Evolutionary conservation across 2,113 vertebrate genomes (phyloP).

Genomic region (Eptesicus fuscus): DNA sequence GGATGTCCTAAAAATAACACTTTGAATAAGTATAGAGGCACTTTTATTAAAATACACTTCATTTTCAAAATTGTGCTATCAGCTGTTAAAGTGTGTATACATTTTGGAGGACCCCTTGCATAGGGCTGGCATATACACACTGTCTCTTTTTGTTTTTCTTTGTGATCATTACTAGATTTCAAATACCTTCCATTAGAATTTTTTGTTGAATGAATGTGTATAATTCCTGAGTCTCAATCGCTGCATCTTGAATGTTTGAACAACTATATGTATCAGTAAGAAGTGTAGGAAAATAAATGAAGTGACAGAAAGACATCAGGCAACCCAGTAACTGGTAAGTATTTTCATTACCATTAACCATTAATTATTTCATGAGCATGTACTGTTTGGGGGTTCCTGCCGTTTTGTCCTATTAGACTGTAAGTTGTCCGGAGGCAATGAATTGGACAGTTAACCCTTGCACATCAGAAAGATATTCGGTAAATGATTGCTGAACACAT

Average conservation of each 20-base stretch:
- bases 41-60: no score
- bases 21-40: no score
- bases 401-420: background rate
- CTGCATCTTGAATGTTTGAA: background rate
- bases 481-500: background rate
- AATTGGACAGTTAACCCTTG: background rate
- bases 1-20: no score
- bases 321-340: background rate
- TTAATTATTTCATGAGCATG: background rate
- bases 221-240: background rate
- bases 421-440: background rate
- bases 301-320: background rate
- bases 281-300: background rate
- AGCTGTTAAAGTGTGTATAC: no score
- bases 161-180: background rate
- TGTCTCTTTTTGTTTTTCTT: background rate
- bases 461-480: background rate
- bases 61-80: no score
- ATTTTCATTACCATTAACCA: background rate
- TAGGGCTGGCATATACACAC: background rate
- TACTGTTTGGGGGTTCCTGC: background rate
- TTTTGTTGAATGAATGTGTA: background rate
- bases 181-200: conserved; percentile 10
- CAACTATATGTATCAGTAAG: background rate
- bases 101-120: no score